These are phyloP conservation scores for Drosophila serrata DNA, from an alignment of 1,140 invertebrate species.

Conservation along the genomic window DNA sequence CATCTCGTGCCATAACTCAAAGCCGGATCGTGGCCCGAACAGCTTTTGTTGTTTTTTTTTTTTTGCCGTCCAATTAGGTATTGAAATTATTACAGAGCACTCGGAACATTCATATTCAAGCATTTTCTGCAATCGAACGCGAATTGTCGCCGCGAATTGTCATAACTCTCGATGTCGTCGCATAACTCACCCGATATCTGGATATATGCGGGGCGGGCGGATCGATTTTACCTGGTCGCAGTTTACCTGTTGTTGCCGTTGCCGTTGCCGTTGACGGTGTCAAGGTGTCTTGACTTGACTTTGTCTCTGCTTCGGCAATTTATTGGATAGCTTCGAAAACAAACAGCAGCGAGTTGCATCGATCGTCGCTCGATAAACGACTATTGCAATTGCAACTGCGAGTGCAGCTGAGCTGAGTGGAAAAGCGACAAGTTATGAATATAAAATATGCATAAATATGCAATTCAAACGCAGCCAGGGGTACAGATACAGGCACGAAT, in stretches of 20 bases:
- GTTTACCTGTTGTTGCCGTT: neutral
- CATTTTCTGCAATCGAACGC: constrained; percentile 42
- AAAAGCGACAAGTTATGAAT: constrained; percentile 80
- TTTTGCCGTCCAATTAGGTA: constrained; percentile 40
- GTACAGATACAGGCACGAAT: constrained; percentile 62
- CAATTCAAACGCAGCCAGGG: constrained; percentile 50
- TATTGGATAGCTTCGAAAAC: constrained; percentile 56
- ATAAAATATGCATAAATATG: constrained; percentile 83
- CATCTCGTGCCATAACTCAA: constrained; percentile 11
- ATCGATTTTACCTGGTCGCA: neutral
- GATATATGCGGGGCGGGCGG: constrained; percentile 6
- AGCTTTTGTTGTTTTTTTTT: no score
- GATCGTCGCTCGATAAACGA: constrained; percentile 76
- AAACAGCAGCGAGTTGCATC: constrained; percentile 54
- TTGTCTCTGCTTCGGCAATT: constrained; percentile 66
- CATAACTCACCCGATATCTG: constrained; percentile 57
- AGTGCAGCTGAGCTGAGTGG: constrained; percentile 44
- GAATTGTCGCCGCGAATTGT: constrained; percentile 65
- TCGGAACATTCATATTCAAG: constrained; percentile 60
- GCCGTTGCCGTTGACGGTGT: constrained; percentile 40
- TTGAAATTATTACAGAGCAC: constrained; percentile 53
- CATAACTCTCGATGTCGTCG: constrained; percentile 71
- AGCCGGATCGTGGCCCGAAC: constrained; percentile 11
- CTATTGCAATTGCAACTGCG: constrained; percentile 26
- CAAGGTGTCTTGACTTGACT: constrained; percentile 70